phyloP scores from a whole-genome alignment of 2,797 vertebrate species.

The Aselliscus stoliczkanus region DNA sequence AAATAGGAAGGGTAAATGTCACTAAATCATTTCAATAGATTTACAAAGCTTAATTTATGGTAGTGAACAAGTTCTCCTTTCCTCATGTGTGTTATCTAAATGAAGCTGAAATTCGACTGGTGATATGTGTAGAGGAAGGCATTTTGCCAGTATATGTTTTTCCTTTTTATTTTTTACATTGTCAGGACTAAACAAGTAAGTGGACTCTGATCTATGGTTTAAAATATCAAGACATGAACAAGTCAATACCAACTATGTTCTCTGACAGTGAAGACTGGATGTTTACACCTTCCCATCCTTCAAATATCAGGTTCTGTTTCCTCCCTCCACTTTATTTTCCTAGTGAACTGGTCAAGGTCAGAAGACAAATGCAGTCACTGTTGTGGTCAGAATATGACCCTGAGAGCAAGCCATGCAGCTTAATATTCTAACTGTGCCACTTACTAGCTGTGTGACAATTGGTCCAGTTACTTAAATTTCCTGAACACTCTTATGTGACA shows the following conservation, averaged over 20 bases:
- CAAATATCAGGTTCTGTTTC: not conserved
- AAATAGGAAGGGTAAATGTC: not conserved
- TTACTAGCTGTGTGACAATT: not conserved
- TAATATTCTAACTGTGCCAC: not conserved
- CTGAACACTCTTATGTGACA: not conserved
- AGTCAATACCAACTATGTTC: not conserved
- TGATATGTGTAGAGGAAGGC: conserved; percentile 74
- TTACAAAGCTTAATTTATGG: not conserved
- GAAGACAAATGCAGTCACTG: not conserved
- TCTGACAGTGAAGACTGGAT: not conserved
- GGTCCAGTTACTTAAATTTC: not conserved
- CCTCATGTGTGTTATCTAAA: not conserved
- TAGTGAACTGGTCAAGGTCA: not conserved
- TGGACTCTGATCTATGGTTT: conserved; percentile 13
- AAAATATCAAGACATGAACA: conserved; percentile 29
- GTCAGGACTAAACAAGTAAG: conserved; percentile 60
- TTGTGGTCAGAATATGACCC: not conserved
- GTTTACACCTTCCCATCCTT: not conserved
- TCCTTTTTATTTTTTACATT: conserved; percentile 71
- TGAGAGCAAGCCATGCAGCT: not conserved
- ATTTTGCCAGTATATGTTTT: conserved; percentile 74
- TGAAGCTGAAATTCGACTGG: conserved; percentile 7
- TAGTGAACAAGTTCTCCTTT: conserved; percentile 29
- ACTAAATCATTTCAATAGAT: conserved; percentile 7
- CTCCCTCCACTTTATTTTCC: not conserved